phyloP scores from a whole-genome alignment of 2,797 vertebrate genomes.

The Limnodromus scolopaceus region DNA sequence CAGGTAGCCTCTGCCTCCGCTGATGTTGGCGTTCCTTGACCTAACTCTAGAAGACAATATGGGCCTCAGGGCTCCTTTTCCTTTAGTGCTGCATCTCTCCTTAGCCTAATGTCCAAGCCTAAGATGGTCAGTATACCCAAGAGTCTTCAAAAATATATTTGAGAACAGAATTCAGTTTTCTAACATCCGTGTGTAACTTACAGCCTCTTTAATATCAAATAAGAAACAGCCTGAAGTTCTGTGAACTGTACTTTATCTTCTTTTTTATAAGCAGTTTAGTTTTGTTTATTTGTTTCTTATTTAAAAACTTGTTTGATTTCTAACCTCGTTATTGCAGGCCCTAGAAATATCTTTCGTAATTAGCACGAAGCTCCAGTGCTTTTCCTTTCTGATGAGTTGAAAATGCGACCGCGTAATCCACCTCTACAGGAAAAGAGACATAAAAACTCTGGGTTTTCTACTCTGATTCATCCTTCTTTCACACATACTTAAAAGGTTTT shows the following conservation, averaged over 20 bases:
- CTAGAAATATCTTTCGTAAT: not conserved
- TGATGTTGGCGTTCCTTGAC: not conserved
- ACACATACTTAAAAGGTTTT: not conserved
- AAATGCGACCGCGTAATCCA: rapidly evolving
- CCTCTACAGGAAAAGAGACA: not conserved
- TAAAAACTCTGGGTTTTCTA: not conserved
- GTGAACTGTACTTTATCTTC: not conserved
- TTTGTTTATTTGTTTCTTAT: not conserved
- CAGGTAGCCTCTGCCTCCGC: not conserved
- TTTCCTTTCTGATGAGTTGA: not conserved
- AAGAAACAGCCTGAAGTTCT: not conserved
- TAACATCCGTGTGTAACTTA: not conserved
- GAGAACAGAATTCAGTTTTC: not conserved
- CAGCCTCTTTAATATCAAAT: not conserved
- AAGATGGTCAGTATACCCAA: not conserved
- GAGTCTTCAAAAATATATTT: not conserved
- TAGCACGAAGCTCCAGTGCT: not conserved
- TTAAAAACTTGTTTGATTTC: not conserved
- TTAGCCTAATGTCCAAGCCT: not conserved
- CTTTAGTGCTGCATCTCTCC: not conserved
- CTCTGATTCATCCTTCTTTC: not conserved
- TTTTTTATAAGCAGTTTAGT: not conserved
- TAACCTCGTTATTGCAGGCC: not conserved
- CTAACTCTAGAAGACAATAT: not conserved
- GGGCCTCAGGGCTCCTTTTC: not conserved